Conservation (phyloP, 2,113 vertebrate genomes). For the Heterocephalus glaber region DNA sequence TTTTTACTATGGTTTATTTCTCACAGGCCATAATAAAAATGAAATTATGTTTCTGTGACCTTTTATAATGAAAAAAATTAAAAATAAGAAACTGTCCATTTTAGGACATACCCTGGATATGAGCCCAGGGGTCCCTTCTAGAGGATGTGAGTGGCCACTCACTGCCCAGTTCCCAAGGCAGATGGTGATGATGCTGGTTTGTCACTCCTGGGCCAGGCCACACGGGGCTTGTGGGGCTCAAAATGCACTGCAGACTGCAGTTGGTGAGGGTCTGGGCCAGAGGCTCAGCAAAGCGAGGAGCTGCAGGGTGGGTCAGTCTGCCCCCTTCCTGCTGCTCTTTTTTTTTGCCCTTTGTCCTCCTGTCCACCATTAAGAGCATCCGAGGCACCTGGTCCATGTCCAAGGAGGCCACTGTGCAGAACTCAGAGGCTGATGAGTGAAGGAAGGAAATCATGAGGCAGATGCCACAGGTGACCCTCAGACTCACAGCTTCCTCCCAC, state of each 20-base stretch:
- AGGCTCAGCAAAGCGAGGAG: not conserved
- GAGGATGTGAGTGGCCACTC: not conserved
- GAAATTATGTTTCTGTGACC: not conserved
- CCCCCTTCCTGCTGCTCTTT: not conserved
- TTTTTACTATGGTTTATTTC: not conserved
- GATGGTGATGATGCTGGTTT: not conserved
- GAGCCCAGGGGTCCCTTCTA: not conserved
- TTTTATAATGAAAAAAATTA: not conserved
- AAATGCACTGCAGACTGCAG: not conserved
- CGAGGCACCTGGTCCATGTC: rapidly evolving
- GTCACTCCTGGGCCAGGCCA: not conserved
- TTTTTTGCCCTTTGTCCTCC: no score
- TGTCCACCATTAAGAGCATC: not conserved
- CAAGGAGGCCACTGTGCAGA: not conserved
- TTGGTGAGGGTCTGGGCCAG: no score
- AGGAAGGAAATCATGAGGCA: not conserved
- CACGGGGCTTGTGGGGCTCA: not conserved
- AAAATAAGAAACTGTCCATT: not conserved
- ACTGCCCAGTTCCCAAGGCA: not conserved
- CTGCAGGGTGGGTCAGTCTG: rapidly evolving
- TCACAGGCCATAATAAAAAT: not conserved
- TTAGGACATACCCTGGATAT: not conserved
- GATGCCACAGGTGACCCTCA: not conserved
- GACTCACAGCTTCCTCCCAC: not conserved
- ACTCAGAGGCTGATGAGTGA: not conserved